phyloP scores from a whole-genome alignment of 1,140 invertebrate species.

The fruit fly (Drosophila melanogaster) region DNA sequence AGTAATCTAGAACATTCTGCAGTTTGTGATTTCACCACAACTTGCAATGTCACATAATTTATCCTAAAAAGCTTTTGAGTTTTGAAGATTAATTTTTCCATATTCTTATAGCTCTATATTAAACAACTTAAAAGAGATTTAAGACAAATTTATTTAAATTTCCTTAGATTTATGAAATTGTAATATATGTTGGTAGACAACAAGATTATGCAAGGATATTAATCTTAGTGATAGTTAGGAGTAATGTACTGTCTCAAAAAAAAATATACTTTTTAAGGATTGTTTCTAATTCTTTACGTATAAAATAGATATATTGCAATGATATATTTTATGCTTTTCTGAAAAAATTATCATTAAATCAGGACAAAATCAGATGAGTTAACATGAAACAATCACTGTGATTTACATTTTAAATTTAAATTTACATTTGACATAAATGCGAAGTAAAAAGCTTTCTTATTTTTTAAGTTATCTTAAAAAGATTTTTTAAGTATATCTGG shows the following conservation, averaged over 20 bases:
- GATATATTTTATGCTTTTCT: no score
- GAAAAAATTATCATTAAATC: no score
- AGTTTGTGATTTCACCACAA: conserved; percentile 15
- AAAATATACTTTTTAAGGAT: neutral
- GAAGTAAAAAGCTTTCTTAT: neutral
- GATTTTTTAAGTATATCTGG: neutral
- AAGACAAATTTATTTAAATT: neutral
- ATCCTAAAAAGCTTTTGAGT: neutral
- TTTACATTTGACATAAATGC: neutral
- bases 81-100: neutral
- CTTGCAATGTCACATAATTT: neutral
- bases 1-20: conserved; percentile 15
- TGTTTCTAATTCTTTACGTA: no score
- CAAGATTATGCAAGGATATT: neutral
- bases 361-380: no score
- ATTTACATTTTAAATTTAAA: neutral
- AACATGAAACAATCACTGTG: no score
- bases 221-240: neutral
- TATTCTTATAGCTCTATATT: neutral
- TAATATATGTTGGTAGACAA: neutral
- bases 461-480: neutral
- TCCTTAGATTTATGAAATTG: neutral
- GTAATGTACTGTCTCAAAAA: neutral
- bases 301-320: no score
- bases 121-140: neutral